Evolutionary conservation across 2,888 invertebrate species (phyloP), one percentile per base, ranked within the genome.

Genomic region (Cataglyphis livida): DNA sequence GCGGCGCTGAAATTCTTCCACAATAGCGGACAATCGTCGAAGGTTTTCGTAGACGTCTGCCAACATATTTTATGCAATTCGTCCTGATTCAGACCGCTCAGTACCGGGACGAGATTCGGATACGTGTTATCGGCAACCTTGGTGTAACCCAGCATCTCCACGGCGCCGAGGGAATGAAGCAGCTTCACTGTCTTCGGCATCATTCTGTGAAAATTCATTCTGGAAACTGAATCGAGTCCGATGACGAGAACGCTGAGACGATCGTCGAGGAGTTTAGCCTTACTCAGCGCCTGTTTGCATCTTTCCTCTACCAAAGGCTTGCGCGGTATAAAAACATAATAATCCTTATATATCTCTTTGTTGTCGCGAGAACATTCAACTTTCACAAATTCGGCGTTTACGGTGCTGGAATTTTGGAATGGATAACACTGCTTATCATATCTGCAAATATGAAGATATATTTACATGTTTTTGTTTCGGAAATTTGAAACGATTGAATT

Each of bases 121-220:
- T 98, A 98, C 0, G 99, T 99, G 94, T 99, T 99, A 94, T 99
- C 99, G 3, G 97, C 99, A 10, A 99, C 97, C 95, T 99, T 99
- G 93, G 98, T 98, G 94, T 98, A 98, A 6, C 99, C 99, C 88
- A 97, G 94, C 93, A 99, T 95, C 93, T 98, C 98, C 73, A 98
- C 95, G 57, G 97, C 97, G 18, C 96, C 95, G 84, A 97, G 95
- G 21, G 96, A 94, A 82, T 95, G 95, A 73, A 98, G 95, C 88
- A 95, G 96, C 2, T 95, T 93, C 25, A 96, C 95, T 0, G 98
- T 98, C 91, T 95, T 95, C 0, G 97, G 97, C 97, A 98, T 97
- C 90, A 97, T 97, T 64, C 98, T 96, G 86, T 97, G 96, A 89
- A 98, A 97, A 94, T 98, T 98, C 85, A 98, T 95, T 89, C 98